phyloP scores from a whole-genome alignment of 2,888 invertebrate genomes.

The Dryobota labecula region DNA sequence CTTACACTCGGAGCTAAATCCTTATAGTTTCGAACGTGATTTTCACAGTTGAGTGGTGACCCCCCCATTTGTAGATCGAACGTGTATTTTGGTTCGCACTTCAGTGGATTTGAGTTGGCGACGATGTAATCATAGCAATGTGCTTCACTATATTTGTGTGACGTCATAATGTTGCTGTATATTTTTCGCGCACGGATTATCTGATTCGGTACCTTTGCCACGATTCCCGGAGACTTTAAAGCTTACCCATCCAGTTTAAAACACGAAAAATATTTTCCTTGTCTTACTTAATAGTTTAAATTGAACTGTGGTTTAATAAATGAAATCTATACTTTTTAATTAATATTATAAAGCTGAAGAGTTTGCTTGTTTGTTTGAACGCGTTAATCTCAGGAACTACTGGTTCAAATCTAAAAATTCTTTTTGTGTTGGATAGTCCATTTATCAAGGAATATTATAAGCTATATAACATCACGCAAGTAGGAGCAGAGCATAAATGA shows the following conservation, averaged over 20 bases:
- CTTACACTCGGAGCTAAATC: slow-evolving; percentile 47
- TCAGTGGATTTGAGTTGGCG: slow-evolving; percentile 36
- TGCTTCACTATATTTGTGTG: slow-evolving; percentile 36
- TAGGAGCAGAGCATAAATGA: no score
- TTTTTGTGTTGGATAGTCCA: no score
- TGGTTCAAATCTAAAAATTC: no score
- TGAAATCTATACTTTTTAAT: no score
- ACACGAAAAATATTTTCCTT: not conserved
- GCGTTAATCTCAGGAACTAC: no score
- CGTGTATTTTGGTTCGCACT: slow-evolving; percentile 49
- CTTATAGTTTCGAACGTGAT: slow-evolving; percentile 59
- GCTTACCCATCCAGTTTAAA: not conserved
- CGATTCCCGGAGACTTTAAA: not conserved
- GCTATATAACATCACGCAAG: no score
- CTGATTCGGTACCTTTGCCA: not conserved
- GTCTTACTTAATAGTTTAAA: no score
- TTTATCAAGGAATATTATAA: no score
- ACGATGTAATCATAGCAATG: slow-evolving; percentile 42
- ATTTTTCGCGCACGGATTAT: slow-evolving; percentile 7
- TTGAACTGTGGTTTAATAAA: no score
- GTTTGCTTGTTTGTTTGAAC: no score
- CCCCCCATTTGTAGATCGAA: slow-evolving; percentile 39
- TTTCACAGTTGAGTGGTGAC: slow-evolving; percentile 62
- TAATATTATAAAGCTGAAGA: no score
- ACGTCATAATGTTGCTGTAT: slow-evolving; percentile 26